Base-by-base conservation (phyloP, 2,113 vertebrate genomes). In the Neogobius melanostomus region DNA sequence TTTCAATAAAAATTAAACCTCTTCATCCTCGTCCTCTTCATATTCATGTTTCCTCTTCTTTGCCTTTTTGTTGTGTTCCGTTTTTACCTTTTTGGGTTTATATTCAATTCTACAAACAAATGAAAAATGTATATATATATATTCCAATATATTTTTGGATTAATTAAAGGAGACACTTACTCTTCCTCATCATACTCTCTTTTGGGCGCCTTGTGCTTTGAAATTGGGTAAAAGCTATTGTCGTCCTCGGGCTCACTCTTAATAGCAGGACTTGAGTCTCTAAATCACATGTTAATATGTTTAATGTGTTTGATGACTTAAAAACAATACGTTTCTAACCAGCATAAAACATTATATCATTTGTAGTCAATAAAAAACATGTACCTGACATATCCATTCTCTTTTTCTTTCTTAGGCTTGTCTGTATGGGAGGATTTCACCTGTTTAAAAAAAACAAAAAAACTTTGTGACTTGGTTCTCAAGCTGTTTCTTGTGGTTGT, bases 21-120 rank as follows among this genome's bases (percentile, higher is more conserved):
- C 90, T 11, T 90, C 85, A 6, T 90, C 86, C 7, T 87, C 82
- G 0, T 91, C 84, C 1, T 88, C 87, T 81, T 95, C 94, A 17
- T 95, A 94, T 62, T 97, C 95, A 65, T 91, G 92, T 93, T 96
- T 97, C 87, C 95, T 93, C 80, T 97, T 98, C 89, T 98, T 98
- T 76, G 91, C 93, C 83, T 97, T 98, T 84, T 97, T 98, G 49
- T 91, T 93, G 73, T 97, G 94, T 90, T 98, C 96, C 52, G 92
- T 93, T 92, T 98, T 98, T 71, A 97, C 93, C 90, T 98, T 98
- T 91, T 98, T 98, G 79, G 94, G 94, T 87, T 96, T 98, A 89
- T 94, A 95, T 53, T 96, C 95, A 88, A 79, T 89, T 76, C 97
- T 98, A 77, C 83, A 87, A 83, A 85, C 12, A 16, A 7, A 68